Conservation (phyloP, 2,797 vertebrate species). For the Scyliorhinus canicula region DNA sequence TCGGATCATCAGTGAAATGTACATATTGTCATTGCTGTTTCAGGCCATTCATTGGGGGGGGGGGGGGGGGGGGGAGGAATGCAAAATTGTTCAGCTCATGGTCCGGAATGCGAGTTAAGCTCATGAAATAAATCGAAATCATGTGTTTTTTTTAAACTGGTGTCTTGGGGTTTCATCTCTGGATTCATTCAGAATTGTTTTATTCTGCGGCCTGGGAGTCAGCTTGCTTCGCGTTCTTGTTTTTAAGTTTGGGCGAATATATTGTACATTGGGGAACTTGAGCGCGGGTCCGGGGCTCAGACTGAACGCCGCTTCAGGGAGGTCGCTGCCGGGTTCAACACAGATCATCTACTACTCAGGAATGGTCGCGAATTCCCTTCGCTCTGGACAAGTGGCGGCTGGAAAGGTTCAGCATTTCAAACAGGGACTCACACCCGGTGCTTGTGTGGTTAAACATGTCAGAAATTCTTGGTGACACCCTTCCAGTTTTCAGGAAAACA, state of each 20-base stretch:
- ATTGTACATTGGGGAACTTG: too few relatives aligned
- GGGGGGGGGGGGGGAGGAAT: neutral
- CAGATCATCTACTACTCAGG: neutral
- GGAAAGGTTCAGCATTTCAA: neutral
- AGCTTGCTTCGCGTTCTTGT: neutral
- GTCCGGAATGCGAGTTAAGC: neutral
- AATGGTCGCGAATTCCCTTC: neutral
- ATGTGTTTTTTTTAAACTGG: neutral
- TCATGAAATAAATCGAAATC: slow-evolving; percentile 1
- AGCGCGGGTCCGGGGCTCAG: too few relatives aligned
- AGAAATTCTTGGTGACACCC: neutral
- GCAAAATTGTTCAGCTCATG: neutral
- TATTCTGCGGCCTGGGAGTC: neutral
- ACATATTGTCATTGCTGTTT: neutral
- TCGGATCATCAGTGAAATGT: neutral
- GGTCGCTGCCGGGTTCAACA: neutral
- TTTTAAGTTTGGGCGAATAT: neutral
- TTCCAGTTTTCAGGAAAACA: neutral
- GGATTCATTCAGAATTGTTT: neutral
- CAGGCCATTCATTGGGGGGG: neutral
- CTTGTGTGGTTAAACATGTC: neutral
- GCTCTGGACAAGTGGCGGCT: neutral
- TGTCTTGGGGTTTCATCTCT: neutral
- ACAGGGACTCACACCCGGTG: neutral
- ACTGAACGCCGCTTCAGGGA: neutral